A percentile compares a stretch with the other conserved stretches of the same genome.
Evolutionary conservation across 2,113 vertebrate genomes (phyloP).

Genomic region (Arvicanthis niloticus): DNA sequence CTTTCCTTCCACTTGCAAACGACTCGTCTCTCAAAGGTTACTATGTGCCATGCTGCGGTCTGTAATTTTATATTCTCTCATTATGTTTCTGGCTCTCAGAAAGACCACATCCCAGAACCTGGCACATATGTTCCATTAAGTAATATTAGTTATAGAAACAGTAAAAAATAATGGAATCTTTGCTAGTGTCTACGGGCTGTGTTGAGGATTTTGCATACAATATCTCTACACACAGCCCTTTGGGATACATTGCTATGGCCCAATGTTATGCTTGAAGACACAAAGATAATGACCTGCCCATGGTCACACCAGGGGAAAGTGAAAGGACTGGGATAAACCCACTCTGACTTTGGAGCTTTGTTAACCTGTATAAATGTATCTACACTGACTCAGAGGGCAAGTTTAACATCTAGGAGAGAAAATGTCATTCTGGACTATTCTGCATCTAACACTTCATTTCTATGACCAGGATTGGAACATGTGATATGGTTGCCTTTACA

Average conservation of each 20-base stretch:
- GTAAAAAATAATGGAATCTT: neutral
- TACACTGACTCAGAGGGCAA: neutral
- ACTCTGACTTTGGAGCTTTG: neutral
- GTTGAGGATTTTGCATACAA: neutral
- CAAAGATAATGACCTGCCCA: neutral
- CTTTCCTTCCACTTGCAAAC: neutral
- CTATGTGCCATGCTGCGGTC: neutral
- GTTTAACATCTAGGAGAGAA: neutral
- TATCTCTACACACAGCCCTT: neutral
- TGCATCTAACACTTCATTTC: neutral
- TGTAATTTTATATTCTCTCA: neutral
- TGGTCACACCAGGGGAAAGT: neutral
- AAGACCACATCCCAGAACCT: neutral
- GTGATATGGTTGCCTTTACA: neutral
- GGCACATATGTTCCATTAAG: neutral
- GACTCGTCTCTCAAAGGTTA: neutral
- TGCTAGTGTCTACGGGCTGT: neutral
- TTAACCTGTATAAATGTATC: neutral
- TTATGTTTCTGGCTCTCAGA: neutral
- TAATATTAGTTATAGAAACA: slow-evolving; percentile 17
- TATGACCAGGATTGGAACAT: neutral
- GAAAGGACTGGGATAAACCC: neutral
- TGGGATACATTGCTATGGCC: neutral
- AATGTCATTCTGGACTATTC: neutral
- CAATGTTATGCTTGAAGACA: neutral